Evolutionary conservation across 2,113 vertebrate genomes (phyloP), one percentile per base, ranked within the genome.

Genomic region (Spilogale gracilis): DNA sequence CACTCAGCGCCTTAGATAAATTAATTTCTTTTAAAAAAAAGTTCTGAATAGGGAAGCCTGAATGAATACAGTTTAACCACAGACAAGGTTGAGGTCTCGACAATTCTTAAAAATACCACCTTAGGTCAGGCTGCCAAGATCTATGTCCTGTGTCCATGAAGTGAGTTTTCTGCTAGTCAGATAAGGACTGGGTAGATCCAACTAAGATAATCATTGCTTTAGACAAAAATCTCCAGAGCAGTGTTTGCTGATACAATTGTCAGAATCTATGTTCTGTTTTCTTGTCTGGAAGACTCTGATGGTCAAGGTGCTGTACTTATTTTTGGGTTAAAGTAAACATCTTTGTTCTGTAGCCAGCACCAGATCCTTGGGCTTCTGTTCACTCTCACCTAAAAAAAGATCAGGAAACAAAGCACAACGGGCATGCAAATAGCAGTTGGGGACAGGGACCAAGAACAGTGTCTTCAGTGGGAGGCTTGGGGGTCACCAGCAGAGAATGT

Each of bases 361-460:
- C 74, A 65, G 89, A 93, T 93, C 89, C 32, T 67, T 48, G 56
- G 63, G n/a, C 54, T 89, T 83, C 71, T 82, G 63, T 73, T 91
- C 48, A 69, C 81, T 43, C 78, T 91, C 25, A 30, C 54, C 80
- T 88, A 60, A 96, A 97, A 94, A 94, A 94, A 84, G 58, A 88
- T 27, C 60, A 91, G 61, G 56, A 86, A 63, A 63, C 65, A 95
- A 84, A 95, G 81, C 89, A 91, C n/a, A 65, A 38, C 38, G 54
- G 52, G 81, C 81, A 71, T 60, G 65, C 86, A 81, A 65, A n/a
- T 52, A 25, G 48, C 6, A 9, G 25, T 74, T 90, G 61, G 89
- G 90, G 74, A 95, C 20, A 54, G 61, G 78, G 91, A 79, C 45
- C 54, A 25, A 61, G 48, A 95, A 91, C 38, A 30, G 16, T 38